Evolutionary conservation across 2,888 invertebrate species (phyloP).

Genomic region (Urechis unicinctus): DNA sequence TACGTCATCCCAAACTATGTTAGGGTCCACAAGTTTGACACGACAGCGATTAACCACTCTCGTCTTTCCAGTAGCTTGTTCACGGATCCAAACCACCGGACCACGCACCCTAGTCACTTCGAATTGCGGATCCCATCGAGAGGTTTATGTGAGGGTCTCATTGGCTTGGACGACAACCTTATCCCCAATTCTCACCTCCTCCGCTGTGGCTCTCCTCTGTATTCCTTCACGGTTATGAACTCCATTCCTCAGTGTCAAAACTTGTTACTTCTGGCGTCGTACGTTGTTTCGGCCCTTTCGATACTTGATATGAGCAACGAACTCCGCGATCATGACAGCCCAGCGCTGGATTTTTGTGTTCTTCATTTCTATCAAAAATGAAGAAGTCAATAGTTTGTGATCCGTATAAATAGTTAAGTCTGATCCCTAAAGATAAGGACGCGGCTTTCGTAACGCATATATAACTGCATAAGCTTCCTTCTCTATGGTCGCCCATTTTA

Average conservation of each 20-base stretch:
- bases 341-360: no score
- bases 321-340: no score
- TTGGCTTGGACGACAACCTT: slow-evolving; percentile 2
- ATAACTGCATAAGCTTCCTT: no score
- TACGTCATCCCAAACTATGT: slow-evolving; percentile 3
- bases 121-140: slow-evolving; percentile 4
- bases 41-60: neutral
- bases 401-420: no score
- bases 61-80: slow-evolving; percentile 4
- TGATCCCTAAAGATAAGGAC: no score
- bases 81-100: neutral
- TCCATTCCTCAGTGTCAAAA: neutral
- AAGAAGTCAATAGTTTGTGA: no score
- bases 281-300: slow-evolving; percentile 1
- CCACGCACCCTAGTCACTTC: slow-evolving; percentile 3
- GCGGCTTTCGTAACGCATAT: no score
- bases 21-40: slow-evolving; percentile 1
- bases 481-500: no score
- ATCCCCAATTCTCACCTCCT: neutral
- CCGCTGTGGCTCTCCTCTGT: neutral
- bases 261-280: neutral
- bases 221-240: slow-evolving; percentile 1
- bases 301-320: slow-evolving; percentile 1
- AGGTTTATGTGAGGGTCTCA: slow-evolving; percentile 1
- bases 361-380: no score